Evolutionary conservation across 2,888 invertebrate species (phyloP).

Genomic region (Drosophila fulvimacula): DNA sequence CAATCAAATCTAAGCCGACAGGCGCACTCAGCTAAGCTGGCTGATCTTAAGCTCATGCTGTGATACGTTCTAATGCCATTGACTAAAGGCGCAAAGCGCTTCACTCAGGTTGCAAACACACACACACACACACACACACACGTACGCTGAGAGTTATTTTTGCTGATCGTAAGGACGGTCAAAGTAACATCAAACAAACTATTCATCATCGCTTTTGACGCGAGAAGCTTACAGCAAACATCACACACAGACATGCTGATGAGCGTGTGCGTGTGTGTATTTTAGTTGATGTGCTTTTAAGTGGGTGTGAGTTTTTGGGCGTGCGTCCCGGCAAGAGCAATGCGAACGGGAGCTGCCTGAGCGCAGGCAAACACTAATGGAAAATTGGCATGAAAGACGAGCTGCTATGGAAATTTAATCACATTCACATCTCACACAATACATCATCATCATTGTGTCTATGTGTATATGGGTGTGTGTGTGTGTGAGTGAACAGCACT

Average conservation of each 20-base stretch:
- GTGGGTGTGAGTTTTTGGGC: slow-evolving; percentile 39
- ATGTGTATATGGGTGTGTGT: slow-evolving; percentile 26
- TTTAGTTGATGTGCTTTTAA: slow-evolving; percentile 72
- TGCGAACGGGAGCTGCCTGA: slow-evolving; percentile 23
- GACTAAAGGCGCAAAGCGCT: slow-evolving; percentile 19
- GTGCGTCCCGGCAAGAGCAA: slow-evolving; percentile 17
- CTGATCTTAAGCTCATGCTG: background rate
- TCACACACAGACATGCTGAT: slow-evolving; percentile 36
- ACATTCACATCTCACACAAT: slow-evolving; percentile 80
- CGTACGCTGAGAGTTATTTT: slow-evolving; percentile 45
- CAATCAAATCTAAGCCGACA: background rate
- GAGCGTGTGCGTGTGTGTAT: slow-evolving; percentile 35
- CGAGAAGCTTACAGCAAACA: slow-evolving; percentile 63
- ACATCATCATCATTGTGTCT: slow-evolving; percentile 76
- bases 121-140: slow-evolving; percentile 7
- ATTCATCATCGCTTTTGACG: slow-evolving; percentile 79
- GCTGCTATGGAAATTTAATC: slow-evolving; percentile 81
- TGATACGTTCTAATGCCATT: slow-evolving; percentile 14
- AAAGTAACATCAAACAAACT: slow-evolving; percentile 81
- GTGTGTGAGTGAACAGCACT: slow-evolving; percentile 56
- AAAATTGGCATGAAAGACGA: slow-evolving; percentile 81
- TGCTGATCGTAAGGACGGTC: slow-evolving; percentile 77
- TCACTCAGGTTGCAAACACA: slow-evolving; percentile 15
- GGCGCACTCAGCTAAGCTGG: background rate
- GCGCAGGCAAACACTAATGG: slow-evolving; percentile 69